Evolutionary conservation across 2,113 vertebrate genomes (phyloP), one percentile per base, ranked within the genome.

Genomic region (Strigops habroptila): DNA sequence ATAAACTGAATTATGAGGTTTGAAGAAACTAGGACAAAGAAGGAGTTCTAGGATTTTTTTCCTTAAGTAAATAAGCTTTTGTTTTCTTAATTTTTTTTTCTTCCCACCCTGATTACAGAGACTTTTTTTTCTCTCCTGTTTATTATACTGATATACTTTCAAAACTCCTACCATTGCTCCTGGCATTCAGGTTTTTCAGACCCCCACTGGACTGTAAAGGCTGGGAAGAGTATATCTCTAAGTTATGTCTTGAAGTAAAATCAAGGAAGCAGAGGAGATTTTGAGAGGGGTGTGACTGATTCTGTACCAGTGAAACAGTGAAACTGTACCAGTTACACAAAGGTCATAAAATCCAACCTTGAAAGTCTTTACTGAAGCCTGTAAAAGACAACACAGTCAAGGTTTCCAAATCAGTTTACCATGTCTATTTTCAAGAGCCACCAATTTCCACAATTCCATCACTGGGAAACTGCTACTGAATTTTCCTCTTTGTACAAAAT

Each of bases 1-100:
- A 98, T 97, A 96, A 98, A 96, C 91, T 65, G 55, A 92, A 65
- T 93, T 86, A 95, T 77, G 62, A 95, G 83, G 76, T 93, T 87
- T 85, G 76, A 86, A 93, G 73, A 95, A 95, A 97, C n/a, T 57
- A 76, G 52, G 63, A 62, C 62, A 94, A 92, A 82, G 51, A 15
- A 59, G 37, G 30, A 79, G 41, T 73, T 96, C 35, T 68, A 71
- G 44, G 41, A 16, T 12, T 70, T 62, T 88, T 93, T 94, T 86
- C 64, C 85, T 74, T 46, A 41, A 82, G 62, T 73, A 94, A 95
- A 81, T 46, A 84, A 90, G 48, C 24, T 83, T 84, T 94, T 86
- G 51, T 94, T 94, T 78, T 67, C 71, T 83, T 91, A 25, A 12
- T 52, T 51, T 14, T 57, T 43, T 41, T 14, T 23, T 5, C 7